Evolutionary conservation across 2,113 vertebrate species (phyloP), one percentile per base, ranked within the genome.

Genomic region (Psephotus haematonotus): DNA sequence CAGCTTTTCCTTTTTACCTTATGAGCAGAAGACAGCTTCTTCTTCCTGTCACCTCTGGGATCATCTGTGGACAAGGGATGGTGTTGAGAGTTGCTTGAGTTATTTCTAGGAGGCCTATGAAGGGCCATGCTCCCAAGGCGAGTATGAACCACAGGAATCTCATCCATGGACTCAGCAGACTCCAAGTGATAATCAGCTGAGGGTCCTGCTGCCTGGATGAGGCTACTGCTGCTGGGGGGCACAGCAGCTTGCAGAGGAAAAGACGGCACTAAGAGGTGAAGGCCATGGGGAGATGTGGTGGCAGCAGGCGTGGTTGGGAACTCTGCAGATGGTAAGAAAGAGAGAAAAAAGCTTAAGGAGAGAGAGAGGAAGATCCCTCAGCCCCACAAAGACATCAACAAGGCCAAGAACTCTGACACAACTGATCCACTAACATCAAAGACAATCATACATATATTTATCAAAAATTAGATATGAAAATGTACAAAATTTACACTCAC

Each of bases 141-240:
- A 49, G 98, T 99, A 97, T 99, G 96, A 23, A 97, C 98, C 97
- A 99, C 98, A 0, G 99, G 99, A 70, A 99, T 99, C 97, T 99
- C 99, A 82, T 99, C 98, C 98, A 99, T 95, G 74, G 99, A 99
- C 90, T 99, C 99, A 0, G 98, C 98, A 0, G 99, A 99, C 93
- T 99, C 98, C 1, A 99, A 99, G 90, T 98, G 98, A 97, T 98
- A 99, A 70, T 99, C 98, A 37, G 97, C 97, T 0, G 98, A 98
- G 25, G 98, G 97, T 18, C 98, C 98, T 1, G 98, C 97, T 0
- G 98, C 98, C 87, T 97, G 98, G 57, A 98, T 91, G 0, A 97
- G 95, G 47, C 96, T 50, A 1, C 2, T 33, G 85, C 50, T 92
- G 86, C 97, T 67, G 4, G 95, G 94, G 59, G 97, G 97, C 57